Evolutionary conservation across 2,888 invertebrate species (phyloP).

Genomic region (Syrphus vitripennis): DNA sequence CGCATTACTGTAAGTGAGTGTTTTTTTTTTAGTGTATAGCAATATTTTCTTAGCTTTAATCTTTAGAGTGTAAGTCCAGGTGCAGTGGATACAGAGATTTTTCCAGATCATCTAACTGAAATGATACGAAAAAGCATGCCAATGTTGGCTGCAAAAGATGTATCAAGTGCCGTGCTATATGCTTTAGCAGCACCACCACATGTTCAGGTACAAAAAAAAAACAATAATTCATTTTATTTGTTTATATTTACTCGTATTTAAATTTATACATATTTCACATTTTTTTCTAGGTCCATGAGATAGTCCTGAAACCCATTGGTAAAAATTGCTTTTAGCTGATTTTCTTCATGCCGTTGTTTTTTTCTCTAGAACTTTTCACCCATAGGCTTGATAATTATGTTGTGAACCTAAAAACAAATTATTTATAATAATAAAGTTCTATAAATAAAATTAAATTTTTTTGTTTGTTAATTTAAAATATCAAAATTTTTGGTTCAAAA

Average conservation of each 20-base stretch:
- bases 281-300: constrained; percentile 46
- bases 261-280: neutral
- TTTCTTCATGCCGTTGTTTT: neutral
- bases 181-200: constrained; percentile 77
- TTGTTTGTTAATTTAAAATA: no score
- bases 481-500: no score
- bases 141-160: constrained; percentile 77
- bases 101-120: constrained; percentile 78
- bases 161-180: constrained; percentile 79
- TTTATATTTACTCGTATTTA: neutral
- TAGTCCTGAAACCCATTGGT: constrained; percentile 54
- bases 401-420: constrained; percentile 75
- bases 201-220: constrained; percentile 76
- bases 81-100: constrained; percentile 79
- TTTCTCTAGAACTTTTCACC: constrained; percentile 77
- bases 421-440: no score
- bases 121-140: constrained; percentile 76
- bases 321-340: neutral
- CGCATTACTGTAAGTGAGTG: constrained; percentile 29
- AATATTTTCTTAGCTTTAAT: neutral
- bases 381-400: constrained; percentile 78
- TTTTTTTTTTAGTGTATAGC: neutral
- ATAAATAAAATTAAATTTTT: no score
- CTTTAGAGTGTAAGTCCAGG: constrained; percentile 78
- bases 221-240: neutral